Base-by-base conservation (phyloP, 2,888 invertebrate genomes). In the Agrochola lota region DNA sequence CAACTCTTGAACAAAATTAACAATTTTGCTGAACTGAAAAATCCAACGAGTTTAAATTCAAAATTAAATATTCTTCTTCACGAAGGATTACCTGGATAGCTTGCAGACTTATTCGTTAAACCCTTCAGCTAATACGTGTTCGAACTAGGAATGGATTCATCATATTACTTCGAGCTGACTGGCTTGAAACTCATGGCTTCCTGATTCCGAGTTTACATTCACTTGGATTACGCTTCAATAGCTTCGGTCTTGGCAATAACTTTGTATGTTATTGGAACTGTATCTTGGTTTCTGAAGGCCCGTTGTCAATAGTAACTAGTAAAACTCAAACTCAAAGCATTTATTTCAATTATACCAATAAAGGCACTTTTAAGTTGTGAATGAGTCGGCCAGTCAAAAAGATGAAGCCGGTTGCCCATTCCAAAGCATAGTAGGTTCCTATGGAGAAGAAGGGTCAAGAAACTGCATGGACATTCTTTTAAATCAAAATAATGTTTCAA, bases 121-220 rank as follows among this genome's bases (percentile, higher is more conserved):
- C 30, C 30, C 30, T 49, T 59, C 52, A 69, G 40, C 40, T 71
- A 74, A 78, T 71, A 81, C 83, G 69, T 83, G 81, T 74, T 71
- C 55, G 62, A 35, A 80, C 60, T 83, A 73, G 72, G 40, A 83
- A 83, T 84, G 84, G 70, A 80, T 81, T 84, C 63, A 81, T 77
- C 81, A 81, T 12, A 69, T 83, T 84, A 84, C 49, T 84, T 84
- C 81, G 12, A 71, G 49, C 60, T 69, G 71, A 71, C 49, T 80
- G 81, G 63, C 62, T 78, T 66, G 26, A 72, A 72, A 62, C 80
- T 74, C 77, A 76, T 76, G 81, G 77, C 63, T 83, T 81, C 68
- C 77, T 74, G 68, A 80, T 77, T 84, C 26, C 35, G 69, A 55
- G 80, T 80, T 62, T 69, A 60, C 49, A 71, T 73, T 74, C 60